Evolutionary conservation across 2,888 invertebrate species (phyloP).

Genomic region (Norana najaformis): DNA sequence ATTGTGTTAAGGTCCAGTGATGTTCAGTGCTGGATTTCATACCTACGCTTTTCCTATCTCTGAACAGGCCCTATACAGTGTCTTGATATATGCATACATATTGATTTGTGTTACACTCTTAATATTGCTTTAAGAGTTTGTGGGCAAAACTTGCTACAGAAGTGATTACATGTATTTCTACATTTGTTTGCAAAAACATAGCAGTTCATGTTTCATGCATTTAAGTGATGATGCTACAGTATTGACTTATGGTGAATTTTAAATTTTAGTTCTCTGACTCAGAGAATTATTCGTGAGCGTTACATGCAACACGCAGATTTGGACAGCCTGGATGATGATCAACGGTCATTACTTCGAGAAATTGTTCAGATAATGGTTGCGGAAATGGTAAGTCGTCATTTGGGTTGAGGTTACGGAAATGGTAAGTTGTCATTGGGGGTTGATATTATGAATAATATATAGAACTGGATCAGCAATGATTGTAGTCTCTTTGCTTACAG

Average conservation of each 20-base stretch:
- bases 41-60: too few species aligned
- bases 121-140: not conserved
- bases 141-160: not conserved
- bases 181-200: not conserved
- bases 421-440: conserved; percentile 18
- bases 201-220: not conserved
- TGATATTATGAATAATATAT: not conserved
- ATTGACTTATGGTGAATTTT: not conserved
- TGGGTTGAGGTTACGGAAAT: conserved; percentile 9
- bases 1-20: too few species aligned
- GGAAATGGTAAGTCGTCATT: conserved; percentile 30
- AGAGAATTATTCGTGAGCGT: conserved; percentile 30
- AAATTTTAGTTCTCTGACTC: conserved; percentile 27
- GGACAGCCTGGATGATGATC: conserved; percentile 21
- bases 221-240: not conserved
- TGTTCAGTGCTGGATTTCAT: too few species aligned
- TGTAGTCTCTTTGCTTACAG: not conserved
- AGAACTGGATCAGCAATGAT: not conserved
- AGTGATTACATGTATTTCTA: not conserved
- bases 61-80: too few species aligned
- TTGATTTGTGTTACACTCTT: too few species aligned
- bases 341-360: conserved; percentile 16
- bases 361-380: conserved; percentile 21
- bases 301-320: conserved; percentile 23
- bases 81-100: too few species aligned